A percentile compares a stretch with the other conserved stretches of the same genome.
These are phyloP conservation scores for Leptarthrus brevirostris DNA, from an alignment of 2,888 invertebrate species.

Conservation along the genomic window DNA sequence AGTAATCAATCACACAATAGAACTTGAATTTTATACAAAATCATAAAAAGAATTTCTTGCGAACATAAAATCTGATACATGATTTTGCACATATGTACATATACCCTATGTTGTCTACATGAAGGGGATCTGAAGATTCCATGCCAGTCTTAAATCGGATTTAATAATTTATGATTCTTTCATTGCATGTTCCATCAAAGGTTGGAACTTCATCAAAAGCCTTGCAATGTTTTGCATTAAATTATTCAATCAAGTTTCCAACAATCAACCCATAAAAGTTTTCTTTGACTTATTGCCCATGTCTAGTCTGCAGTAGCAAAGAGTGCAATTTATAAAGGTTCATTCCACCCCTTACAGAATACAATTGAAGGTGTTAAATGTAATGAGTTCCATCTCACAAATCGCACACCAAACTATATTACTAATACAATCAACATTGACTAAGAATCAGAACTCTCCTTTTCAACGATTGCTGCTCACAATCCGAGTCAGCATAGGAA, in stretches of 20 bases:
- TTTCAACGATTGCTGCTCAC: constrained; percentile 10
- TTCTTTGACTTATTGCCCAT: neutral
- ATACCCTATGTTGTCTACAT: no score
- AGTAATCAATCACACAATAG: no score
- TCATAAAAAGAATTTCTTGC: no score
- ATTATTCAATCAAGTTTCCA: constrained; percentile 18
- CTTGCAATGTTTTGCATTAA: neutral
- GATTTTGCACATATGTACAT: no score
- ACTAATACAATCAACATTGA: no score
- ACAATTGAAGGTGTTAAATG: neutral
- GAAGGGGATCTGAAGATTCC: no score
- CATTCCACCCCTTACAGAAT: constrained; percentile 14
- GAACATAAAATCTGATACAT: no score
- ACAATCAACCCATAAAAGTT: neutral
- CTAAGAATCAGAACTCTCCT: constrained; percentile 26
- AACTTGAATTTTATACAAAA: no score
- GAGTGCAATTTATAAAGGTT: constrained; percentile 1
- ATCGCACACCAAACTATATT: no score
- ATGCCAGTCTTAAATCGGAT: no score
- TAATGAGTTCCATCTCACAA: neutral
- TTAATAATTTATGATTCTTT: no score
- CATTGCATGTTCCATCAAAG: no score
- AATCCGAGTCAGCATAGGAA: neutral
- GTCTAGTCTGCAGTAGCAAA: neutral
- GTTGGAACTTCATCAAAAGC: neutral